These are phyloP conservation scores for Apantesis nais DNA, from an alignment of 2,888 invertebrate species.

Conservation along the genomic window DNA sequence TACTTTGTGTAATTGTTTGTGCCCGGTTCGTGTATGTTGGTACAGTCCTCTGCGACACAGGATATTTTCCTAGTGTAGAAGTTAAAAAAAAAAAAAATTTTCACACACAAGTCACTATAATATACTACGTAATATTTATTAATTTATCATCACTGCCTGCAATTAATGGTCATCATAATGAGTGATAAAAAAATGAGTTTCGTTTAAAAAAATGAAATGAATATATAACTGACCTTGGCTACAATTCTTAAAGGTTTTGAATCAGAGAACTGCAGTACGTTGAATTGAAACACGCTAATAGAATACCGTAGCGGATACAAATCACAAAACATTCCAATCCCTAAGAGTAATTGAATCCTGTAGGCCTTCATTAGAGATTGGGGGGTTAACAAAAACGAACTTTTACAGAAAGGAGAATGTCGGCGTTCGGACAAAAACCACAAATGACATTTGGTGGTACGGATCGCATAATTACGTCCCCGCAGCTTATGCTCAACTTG, in stretches of 20 bases:
- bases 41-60: no score
- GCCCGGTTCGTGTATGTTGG: no score
- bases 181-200: no score
- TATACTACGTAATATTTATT: no score
- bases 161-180: neutral
- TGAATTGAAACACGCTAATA: conserved; percentile 71
- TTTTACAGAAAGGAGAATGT: conserved; percentile 71
- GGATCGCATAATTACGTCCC: conserved; percentile 75
- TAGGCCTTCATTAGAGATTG: conserved; percentile 80
- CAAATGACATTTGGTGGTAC: conserved; percentile 74
- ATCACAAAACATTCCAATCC: conserved; percentile 82
- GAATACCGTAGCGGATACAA: conserved; percentile 75
- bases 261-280: conserved; percentile 61
- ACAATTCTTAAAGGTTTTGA: conserved; percentile 54
- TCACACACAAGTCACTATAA: no score
- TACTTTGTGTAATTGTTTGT: no score
- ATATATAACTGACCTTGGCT: conserved; percentile 27
- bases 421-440: conserved; percentile 75
- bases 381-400: conserved; percentile 74
- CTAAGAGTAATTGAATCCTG: conserved; percentile 81
- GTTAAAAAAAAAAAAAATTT: no score
- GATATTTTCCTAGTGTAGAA: no score
- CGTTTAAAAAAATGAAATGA: no score
- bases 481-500: conserved; percentile 65
- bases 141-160: no score